phyloP scores from a whole-genome alignment of 2,888 invertebrate genomes.

The Noctua pronuba region DNA sequence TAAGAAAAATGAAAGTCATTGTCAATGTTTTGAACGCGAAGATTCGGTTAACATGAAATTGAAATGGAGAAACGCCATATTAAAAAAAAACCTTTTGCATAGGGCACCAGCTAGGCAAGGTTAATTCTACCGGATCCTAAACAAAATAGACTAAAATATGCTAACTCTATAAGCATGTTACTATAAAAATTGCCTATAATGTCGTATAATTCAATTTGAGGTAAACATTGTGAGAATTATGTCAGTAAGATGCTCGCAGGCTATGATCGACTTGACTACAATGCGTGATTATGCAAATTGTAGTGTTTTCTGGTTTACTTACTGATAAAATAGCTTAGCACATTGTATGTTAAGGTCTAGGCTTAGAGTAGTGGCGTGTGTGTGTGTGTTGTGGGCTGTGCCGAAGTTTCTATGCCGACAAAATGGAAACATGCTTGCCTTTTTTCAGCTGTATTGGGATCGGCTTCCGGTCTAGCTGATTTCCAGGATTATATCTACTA shows the following conservation, averaged over 20 bases:
- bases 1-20: no score
- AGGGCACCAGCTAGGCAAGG: rapidly evolving
- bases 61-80: neutral
- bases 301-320: conserved; percentile 25
- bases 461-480: no score
- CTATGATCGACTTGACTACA: conserved; percentile 27
- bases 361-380: no score
- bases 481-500: no score
- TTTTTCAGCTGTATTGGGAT: neutral
- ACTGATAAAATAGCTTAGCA: neutral
- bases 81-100: neutral
- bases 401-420: neutral
- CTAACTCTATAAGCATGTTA: neutral
- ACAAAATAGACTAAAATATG: neutral
- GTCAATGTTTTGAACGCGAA: neutral
- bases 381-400: no score
- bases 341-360: neutral
- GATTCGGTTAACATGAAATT: neutral
- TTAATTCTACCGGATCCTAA: neutral
- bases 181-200: conserved; percentile 1
- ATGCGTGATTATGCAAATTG: conserved; percentile 39
- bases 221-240: conserved; percentile 46
- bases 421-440: neutral
- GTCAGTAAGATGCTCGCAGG: conserved; percentile 49
- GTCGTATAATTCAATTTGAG: conserved; percentile 21